Conservation (phyloP, 2,797 vertebrate species). For the Lates japonicus region DNA sequence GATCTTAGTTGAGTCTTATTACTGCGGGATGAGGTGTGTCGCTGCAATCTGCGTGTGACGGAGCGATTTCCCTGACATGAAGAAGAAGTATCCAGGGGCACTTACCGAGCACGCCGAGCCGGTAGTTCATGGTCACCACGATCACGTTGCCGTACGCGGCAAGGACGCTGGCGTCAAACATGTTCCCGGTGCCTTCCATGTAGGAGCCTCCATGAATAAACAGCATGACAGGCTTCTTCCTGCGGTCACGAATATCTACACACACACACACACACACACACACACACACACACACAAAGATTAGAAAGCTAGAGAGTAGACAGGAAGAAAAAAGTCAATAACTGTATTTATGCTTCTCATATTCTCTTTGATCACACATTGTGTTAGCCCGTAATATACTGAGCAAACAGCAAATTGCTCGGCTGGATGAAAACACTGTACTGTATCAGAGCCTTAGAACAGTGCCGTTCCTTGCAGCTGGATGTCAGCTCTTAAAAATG, state of each 20-base stretch:
- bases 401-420: conserved; percentile 53
- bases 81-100: conserved; percentile 5
- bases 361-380: conserved; percentile 66
- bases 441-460: conserved; percentile 5
- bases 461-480: conserved; percentile 40
- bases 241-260: conserved; percentile 94
- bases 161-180: conserved; percentile 96
- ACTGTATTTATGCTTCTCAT: conserved; percentile 43
- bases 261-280: conserved; percentile 40
- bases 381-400: conserved; percentile 46
- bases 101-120: conserved; percentile 95
- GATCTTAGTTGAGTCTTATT: not conserved
- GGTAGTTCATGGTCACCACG: conserved; percentile 96
- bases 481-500: conserved; percentile 48
- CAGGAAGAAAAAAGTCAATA: conserved; percentile 52
- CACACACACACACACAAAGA: conserved; percentile 27
- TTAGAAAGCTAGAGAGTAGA: conserved; percentile 5
- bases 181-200: conserved; percentile 97
- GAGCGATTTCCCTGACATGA: not conserved
- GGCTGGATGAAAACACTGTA: conserved; percentile 28
- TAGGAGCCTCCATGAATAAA: conserved; percentile 98
- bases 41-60: not conserved
- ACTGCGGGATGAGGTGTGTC: not conserved
- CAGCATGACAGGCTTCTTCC: conserved; percentile 96
- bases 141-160: conserved; percentile 97